Evolutionary conservation across 1,140 invertebrate genomes (phyloP).

Genomic region (Aphelenchoides fujianensis): DNA sequence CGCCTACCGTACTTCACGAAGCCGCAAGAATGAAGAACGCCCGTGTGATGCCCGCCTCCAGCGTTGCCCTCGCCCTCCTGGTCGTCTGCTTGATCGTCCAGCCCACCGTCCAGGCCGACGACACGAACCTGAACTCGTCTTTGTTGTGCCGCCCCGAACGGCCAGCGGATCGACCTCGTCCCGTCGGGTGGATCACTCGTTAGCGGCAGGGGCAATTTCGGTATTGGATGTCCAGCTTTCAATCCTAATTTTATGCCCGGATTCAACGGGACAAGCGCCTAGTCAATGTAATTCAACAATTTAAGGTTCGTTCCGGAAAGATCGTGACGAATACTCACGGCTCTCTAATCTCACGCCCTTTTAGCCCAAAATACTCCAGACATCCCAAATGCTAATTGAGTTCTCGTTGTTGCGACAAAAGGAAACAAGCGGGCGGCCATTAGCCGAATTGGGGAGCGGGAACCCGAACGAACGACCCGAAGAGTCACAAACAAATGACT

Average conservation of each 20-base stretch:
- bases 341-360: too few species aligned
- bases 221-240: neutral
- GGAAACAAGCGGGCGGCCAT: too few species aligned
- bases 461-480: too few species aligned
- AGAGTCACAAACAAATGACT: too few species aligned
- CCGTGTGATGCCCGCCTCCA: neutral
- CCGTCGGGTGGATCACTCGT: constrained; percentile 23
- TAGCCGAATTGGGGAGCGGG: too few species aligned
- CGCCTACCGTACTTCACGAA: neutral
- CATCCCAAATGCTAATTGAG: too few species aligned
- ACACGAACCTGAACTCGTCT: constrained; percentile 20
- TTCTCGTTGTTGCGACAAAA: too few species aligned
- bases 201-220: too few species aligned
- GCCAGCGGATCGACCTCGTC: constrained; percentile 37
- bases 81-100: neutral
- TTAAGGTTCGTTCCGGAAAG: too few species aligned
- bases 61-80: neutral
- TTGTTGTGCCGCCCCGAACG: constrained; percentile 37
- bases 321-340: too few species aligned
- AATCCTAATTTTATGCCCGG: constrained; percentile 37
- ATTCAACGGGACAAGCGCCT: constrained; percentile 30
- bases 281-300: constrained; percentile 27
- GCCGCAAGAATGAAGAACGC: neutral
- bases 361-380: too few species aligned
- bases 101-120: neutral